Conservation (phyloP, 2,888 invertebrate genomes). For the Chironomus tentans region DNA sequence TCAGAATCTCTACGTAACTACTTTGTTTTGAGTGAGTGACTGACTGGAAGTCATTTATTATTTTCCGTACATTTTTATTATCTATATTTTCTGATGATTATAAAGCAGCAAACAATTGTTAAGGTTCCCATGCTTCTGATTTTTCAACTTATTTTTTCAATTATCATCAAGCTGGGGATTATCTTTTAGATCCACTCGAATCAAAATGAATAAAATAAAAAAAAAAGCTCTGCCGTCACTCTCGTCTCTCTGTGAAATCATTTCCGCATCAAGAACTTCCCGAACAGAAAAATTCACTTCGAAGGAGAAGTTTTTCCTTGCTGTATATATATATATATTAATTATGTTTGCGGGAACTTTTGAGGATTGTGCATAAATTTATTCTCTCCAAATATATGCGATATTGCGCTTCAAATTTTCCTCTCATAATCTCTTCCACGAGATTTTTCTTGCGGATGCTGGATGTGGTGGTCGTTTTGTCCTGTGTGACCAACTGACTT, state of each 20-base stretch:
- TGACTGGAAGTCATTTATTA: slow-evolving; percentile 20
- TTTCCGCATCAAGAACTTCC: slow-evolving; percentile 20
- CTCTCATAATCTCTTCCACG: not conserved
- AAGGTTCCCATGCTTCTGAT: slow-evolving; percentile 19
- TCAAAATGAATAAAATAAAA: not conserved
- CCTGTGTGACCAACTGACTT: no score
- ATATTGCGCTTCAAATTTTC: not conserved
- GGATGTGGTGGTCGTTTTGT: no score
- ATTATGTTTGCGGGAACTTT: not conserved
- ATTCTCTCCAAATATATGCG: not conserved
- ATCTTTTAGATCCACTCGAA: slow-evolving; percentile 2
- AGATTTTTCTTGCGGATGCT: no score
- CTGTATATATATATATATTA: no score
- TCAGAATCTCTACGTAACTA: not conserved
- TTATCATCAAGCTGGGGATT: slow-evolving; percentile 24
- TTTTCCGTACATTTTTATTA: not conserved
- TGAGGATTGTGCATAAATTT: not conserved
- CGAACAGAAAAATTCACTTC: not conserved
- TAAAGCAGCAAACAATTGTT: slow-evolving; percentile 14
- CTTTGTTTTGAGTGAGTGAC: not conserved
- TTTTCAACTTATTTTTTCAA: slow-evolving; percentile 24
- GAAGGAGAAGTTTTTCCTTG: not conserved
- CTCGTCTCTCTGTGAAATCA: not conserved
- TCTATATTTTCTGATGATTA: slow-evolving; percentile 1
- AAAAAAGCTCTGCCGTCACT: not conserved